Conservation (phyloP, 1,140 invertebrate genomes). For the Pseudomyrmex dendroicus region DNA sequence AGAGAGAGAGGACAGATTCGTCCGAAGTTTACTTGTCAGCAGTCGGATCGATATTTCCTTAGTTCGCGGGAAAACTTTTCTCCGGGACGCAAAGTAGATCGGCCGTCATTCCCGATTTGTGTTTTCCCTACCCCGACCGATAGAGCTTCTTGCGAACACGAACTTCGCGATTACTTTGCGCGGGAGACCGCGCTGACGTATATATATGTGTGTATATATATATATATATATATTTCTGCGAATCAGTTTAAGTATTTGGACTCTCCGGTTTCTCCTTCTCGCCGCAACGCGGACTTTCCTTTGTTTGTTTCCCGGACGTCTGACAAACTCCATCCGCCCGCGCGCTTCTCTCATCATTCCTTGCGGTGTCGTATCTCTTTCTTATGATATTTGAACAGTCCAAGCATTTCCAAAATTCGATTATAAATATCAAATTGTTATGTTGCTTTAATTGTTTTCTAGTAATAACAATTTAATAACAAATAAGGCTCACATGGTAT, state of each 20-base stretch:
- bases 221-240: constrained; percentile 42
- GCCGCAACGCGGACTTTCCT: constrained; percentile 26
- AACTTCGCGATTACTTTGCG: constrained; percentile 59
- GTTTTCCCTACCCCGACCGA: constrained; percentile 30
- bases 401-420: background rate
- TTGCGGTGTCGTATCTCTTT: background rate
- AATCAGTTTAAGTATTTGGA: constrained; percentile 56
- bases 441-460: background rate
- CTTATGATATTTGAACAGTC: background rate
- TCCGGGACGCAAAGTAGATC: constrained; percentile 34
- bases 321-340: background rate
- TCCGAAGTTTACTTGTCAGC: constrained; percentile 56
- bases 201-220: background rate
- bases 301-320: constrained; percentile 1
- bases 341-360: background rate
- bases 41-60: constrained; percentile 49
- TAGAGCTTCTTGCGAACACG: constrained; percentile 56
- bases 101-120: constrained; percentile 60
- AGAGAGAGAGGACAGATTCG: constrained; percentile 28
- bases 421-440: background rate
- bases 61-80: constrained; percentile 52
- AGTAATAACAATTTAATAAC: background rate
- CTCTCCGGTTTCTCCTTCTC: constrained; percentile 9
- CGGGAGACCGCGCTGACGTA: constrained; percentile 47
- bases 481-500: too few relatives aligned